Evolutionary conservation across 1,140 invertebrate species (phyloP).

Genomic region (Drosophila cardini): DNA sequence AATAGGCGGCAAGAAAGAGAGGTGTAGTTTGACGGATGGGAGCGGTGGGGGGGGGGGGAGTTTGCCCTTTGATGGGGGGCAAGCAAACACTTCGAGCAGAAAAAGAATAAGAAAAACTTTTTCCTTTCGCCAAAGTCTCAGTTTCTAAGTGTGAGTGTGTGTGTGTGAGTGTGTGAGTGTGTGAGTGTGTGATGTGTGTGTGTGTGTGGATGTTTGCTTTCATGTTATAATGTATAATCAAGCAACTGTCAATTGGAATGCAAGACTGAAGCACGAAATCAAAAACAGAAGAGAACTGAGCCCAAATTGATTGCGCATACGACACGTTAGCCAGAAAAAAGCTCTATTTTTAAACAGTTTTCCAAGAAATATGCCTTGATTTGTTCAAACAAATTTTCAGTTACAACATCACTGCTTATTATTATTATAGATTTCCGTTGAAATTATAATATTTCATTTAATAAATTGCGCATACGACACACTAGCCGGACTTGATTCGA

Average conservation of each 20-base stretch:
- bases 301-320: conserved; percentile 15
- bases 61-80: conserved; percentile 40
- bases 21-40: too few species aligned
- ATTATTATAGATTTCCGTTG: too few species aligned
- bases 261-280: neutral
- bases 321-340: conserved; percentile 2
- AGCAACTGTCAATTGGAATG: conserved; percentile 25
- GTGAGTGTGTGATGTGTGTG: neutral
- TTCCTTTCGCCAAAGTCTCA: conserved; percentile 1
- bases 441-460: too few species aligned
- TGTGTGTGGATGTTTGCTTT: neutral
- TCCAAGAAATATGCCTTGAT: too few species aligned
- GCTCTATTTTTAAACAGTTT: neutral
- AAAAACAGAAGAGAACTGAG: neutral
- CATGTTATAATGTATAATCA: conserved; percentile 1
- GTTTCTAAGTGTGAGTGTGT: conserved; percentile 2
- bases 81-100: conserved; percentile 49
- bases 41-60: neutral
- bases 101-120: conserved; percentile 54
- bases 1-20: too few species aligned
- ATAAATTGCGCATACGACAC: too few species aligned
- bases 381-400: too few species aligned
- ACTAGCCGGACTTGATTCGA: too few species aligned
- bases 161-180: neutral
- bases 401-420: too few species aligned